Base-by-base conservation (phyloP, 2,888 invertebrate genomes). In the Athalia cordata region DNA sequence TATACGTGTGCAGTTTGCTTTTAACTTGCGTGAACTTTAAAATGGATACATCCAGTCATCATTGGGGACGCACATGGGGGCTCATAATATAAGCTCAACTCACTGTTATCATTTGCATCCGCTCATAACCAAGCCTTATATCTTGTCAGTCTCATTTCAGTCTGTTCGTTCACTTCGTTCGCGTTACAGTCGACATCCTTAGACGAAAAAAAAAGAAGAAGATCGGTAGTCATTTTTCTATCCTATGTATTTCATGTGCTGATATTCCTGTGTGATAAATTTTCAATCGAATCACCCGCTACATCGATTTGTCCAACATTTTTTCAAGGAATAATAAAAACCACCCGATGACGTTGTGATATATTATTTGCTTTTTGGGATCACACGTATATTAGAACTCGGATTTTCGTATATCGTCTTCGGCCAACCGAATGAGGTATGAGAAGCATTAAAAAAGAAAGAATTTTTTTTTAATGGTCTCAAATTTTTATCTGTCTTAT, bases 81-180 rank as follows among this genome's bases (percentile, higher is more conserved):
- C 62, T 75, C 75, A 75, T 75, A 29, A 29, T 29, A 29, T 29
- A 75, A 75, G 52, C 75, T 75, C 75, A 75, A 75, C 75, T 75
- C 75, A 75, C 61, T 75, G 75, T 75, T 75, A 75, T 75, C 75
- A 75, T 75, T 75, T 75, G 75, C 75, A 75, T 75, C 75, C 75
- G 75, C 75, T 75, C 75, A 62, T 50, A 59, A 43, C 29, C 49
- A 49, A 62, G 62, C 43, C 62, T 8, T 43, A 15, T 45, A 57
- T 68, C 52, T 72, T 72, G 72, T 75, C 75, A 75, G 75, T 75
- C 62, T 75, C 62, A 52, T 47, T 75, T 62, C 75, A 64, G 15
- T 62, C 59, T 64, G 75, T 62, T 45, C 29, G 74, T 62, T 75
- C 43, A 49, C 13, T 9, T n/a, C 75, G 43, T 13, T 13, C 57